Base-by-base conservation (phyloP, 1,140 invertebrate species). In the Drosophila carrolli region DNA sequence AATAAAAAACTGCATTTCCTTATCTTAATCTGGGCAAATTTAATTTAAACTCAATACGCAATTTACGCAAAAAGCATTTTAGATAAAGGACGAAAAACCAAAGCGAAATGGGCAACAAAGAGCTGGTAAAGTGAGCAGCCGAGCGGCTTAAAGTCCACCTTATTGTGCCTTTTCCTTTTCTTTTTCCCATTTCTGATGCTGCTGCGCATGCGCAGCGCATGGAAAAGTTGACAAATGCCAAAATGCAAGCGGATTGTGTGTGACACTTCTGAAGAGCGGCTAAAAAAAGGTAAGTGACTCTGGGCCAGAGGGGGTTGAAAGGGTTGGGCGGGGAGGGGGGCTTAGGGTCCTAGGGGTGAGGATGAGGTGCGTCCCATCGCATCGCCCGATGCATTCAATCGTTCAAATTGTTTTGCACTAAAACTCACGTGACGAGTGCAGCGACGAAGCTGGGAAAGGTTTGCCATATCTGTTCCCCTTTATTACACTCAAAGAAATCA, bases 1-100 rank as follows among this genome's bases (percentile, higher is more conserved):
- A 35, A 48, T 16, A 19, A 51, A 38, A 66, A 71, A 65, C 74
- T 82, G 83, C 76, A 81, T 68, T 89, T 84, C 57, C 73, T 89
- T 89, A 89, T 89, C 84, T 89, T 89, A 89, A 89, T 89, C 84
- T 81, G 61, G 77, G 84, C 80, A 89, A 89, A 90, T 89, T 89
- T 81, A 89, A 89, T 89, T 89, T 89, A 89, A 89, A 89, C 84
- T 89, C 84, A 89, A 89, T 89, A 89, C 84, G 81, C 84, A 89
- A 89, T 89, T 89, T 89, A 89, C 80, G 85, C 85, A 89, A 89
- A 85, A 89, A 89, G 84, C 84, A 90, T 89, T 89, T 89, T 89
- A 89, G 84, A 89, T 89, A 89, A 89, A 84, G 62, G 77, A 76
- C 76, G 61, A 58, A 78, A 41, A 60, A 58, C 55, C 54, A 57